A percentile compares a stretch with the other conserved stretches of the same genome.
These are phyloP conservation scores for Cotesia chilonis DNA, from an alignment of 1,140 invertebrate species.

Conservation along the genomic window DNA sequence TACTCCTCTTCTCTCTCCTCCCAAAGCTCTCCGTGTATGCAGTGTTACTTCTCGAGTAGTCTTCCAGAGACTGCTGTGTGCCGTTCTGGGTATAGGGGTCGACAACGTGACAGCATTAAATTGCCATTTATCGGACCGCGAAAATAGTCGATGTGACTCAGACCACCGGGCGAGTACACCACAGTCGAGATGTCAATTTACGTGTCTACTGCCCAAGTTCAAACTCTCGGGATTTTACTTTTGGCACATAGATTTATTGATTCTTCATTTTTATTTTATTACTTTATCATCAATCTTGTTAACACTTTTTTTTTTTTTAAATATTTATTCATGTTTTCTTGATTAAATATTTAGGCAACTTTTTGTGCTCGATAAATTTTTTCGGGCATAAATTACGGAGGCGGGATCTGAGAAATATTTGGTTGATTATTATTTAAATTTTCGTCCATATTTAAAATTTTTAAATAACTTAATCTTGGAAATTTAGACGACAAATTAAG, in stretches of 20 bases:
- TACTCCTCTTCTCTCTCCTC: neutral
- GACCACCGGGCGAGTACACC: too few relatives aligned
- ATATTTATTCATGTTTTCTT: neutral
- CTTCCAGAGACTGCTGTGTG: conserved; percentile 45
- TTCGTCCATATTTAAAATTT: too few relatives aligned
- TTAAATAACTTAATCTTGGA: too few relatives aligned
- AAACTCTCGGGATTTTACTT: too few relatives aligned
- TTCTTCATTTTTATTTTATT: neutral
- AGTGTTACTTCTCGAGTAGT: neutral
- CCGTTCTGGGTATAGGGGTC: conserved; percentile 2
- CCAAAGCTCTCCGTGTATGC: neutral
- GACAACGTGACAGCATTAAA: conserved; percentile 55
- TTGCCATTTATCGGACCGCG: conserved; percentile 53
- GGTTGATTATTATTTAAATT: too few relatives aligned
- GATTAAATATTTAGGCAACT: too few relatives aligned
- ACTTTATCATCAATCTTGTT: neutral
- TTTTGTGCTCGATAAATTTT: too few relatives aligned
- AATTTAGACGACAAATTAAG: too few relatives aligned
- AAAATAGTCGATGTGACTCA: neutral
- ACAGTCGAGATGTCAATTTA: too few relatives aligned
- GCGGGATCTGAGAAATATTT: too few relatives aligned
- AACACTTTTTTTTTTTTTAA: neutral
- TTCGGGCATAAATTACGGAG: too few relatives aligned
- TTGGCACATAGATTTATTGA: conserved; percentile 6
- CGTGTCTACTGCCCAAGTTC: too few relatives aligned